phyloP scores from a whole-genome alignment of 1,140 invertebrate species.

The Patella vulgata region DNA sequence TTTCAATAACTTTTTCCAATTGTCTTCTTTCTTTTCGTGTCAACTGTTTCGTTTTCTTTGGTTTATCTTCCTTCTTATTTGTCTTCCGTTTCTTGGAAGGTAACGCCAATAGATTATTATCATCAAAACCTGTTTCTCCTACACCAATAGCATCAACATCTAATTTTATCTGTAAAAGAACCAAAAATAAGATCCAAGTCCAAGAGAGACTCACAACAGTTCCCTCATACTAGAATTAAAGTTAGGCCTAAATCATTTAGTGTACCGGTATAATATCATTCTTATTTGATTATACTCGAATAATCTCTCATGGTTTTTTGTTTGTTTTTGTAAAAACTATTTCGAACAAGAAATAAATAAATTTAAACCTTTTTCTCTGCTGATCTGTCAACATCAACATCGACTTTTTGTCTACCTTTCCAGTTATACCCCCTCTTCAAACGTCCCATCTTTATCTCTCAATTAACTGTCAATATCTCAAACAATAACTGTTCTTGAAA shows the following conservation, averaged over 20 bases:
- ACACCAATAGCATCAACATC: slow-evolving; percentile 28
- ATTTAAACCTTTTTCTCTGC: slow-evolving; percentile 78
- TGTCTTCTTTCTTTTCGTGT: slow-evolving; percentile 88
- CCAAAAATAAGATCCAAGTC: too few relatives aligned
- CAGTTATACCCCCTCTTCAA: slow-evolving; percentile 71
- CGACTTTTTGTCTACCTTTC: slow-evolving; percentile 77
- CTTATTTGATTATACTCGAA: too few relatives aligned
- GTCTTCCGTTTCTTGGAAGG: slow-evolving; percentile 85
- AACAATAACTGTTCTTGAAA: too few relatives aligned
- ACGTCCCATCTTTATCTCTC: slow-evolving; percentile 43
- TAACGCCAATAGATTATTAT: slow-evolving; percentile 81
- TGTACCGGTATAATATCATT: too few relatives aligned
- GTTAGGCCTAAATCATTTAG: too few relatives aligned
- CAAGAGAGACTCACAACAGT: too few relatives aligned
- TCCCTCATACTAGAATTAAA: too few relatives aligned
- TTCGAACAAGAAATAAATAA: too few relatives aligned
- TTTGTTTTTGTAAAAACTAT: too few relatives aligned
- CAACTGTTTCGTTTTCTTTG: slow-evolving; percentile 75
- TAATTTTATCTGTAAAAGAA: slow-evolving; percentile 41
- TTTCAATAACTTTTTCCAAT: slow-evolving; percentile 86
- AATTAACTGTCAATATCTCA: too few relatives aligned
- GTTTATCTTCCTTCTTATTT: slow-evolving; percentile 72
- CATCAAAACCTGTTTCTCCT: slow-evolving; percentile 33
- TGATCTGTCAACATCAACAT: slow-evolving; percentile 78
- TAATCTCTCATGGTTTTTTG: too few relatives aligned